Conservation (phyloP, 2,113 vertebrate species). For the Rhadina sibilatrix region DNA sequence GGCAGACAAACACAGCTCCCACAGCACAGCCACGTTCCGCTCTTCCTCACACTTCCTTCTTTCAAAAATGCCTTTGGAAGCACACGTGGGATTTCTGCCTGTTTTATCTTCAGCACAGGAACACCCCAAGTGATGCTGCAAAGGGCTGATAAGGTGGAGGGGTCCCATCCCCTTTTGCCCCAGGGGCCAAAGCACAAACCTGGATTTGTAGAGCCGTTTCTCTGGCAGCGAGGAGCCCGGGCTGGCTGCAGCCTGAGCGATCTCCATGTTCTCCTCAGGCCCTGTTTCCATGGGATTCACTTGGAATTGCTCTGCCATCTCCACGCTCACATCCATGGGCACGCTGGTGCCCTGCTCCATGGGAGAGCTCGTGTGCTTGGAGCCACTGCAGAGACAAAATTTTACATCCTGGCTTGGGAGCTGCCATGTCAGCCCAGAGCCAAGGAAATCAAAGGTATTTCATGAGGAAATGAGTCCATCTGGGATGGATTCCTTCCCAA, state of each 20-base stretch:
- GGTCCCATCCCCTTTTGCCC: neutral
- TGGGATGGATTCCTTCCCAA: neutral
- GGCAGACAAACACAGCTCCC: neutral
- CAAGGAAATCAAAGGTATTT: neutral
- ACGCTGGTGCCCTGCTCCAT: neutral
- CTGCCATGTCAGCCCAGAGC: rapidly evolving
- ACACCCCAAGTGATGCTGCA: neutral
- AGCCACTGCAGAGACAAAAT: neutral
- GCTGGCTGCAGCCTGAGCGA: neutral
- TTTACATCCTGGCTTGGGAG: neutral
- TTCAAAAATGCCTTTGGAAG: neutral
- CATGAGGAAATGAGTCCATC: neutral
- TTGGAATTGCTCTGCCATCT: neutral
- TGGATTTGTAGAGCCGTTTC: conserved; percentile 76
- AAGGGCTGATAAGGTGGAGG: neutral
- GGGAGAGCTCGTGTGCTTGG: neutral
- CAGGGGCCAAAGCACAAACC: conserved; percentile 55
- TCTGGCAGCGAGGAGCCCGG: rapidly evolving
- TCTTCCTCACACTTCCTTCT: neutral
- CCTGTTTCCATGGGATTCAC: conserved; percentile 72
- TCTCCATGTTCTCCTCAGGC: neutral
- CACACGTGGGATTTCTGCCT: neutral
- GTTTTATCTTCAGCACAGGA: neutral
- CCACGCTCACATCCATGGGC: conserved; percentile 55
- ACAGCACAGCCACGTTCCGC: rapidly evolving